A percentile compares a stretch with the other conserved stretches of the same genome.
Evolutionary conservation across 2,888 invertebrate species (phyloP).

Genomic region (Spatulosminthurus flaviceps): DNA sequence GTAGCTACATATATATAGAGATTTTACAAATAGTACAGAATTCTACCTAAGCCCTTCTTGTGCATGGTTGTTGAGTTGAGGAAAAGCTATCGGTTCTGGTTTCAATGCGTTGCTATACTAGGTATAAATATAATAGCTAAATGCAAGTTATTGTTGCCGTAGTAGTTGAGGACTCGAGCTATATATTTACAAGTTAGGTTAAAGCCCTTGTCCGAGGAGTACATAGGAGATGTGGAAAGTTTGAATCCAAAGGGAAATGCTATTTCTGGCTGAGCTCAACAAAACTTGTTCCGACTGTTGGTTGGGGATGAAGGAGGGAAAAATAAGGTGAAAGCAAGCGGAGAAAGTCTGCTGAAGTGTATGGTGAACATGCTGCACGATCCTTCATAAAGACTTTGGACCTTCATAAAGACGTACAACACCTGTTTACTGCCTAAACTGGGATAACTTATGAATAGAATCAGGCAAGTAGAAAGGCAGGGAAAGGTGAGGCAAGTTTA

Average conservation of each 20-base stretch:
- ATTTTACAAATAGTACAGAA: too few species aligned
- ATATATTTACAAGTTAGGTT: background rate
- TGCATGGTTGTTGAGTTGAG: too few species aligned
- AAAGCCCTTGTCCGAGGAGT: background rate
- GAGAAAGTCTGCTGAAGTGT: background rate
- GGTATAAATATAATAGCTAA: too few species aligned
- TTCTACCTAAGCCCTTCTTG: too few species aligned
- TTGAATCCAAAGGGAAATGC: slow-evolving; percentile 8
- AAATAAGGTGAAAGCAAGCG: background rate
- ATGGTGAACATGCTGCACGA: background rate
- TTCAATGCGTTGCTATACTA: too few species aligned
- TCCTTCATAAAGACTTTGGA: slow-evolving; percentile 1
- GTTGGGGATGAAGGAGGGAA: background rate
- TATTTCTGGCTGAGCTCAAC: background rate
- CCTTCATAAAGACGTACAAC: slow-evolving; percentile 8
- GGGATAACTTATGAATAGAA: background rate
- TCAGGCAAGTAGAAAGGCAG: background rate
- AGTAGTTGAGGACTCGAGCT: background rate
- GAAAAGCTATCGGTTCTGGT: too few species aligned
- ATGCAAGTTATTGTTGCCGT: background rate
- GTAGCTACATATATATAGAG: too few species aligned
- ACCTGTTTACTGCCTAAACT: slow-evolving; percentile 7
- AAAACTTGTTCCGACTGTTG: slow-evolving; percentile 5
- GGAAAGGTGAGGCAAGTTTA: too few species aligned
- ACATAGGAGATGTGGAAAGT: background rate